phyloP scores from a whole-genome alignment of 2,797 vertebrate species.

The Myotis myotis region DNA sequence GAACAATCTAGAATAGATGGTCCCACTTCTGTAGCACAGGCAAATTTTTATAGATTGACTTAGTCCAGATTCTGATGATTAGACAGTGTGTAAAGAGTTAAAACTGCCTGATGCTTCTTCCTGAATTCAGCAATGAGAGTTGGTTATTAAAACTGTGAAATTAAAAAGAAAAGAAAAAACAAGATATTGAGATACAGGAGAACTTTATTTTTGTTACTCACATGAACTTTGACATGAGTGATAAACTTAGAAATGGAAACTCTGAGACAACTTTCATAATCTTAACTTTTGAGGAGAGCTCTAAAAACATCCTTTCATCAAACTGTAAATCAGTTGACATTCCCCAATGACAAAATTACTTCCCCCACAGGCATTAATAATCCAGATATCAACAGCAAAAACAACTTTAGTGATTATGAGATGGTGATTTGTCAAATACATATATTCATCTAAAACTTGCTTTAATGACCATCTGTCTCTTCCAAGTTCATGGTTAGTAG shows the following conservation, averaged over 20 bases:
- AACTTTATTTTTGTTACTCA: constrained; percentile 10
- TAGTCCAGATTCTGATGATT: constrained; percentile 4
- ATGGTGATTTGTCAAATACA: constrained; percentile 28
- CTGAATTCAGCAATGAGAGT: background rate
- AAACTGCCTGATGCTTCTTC: background rate
- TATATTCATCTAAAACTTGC: background rate
- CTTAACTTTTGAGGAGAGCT: constrained; percentile 33
- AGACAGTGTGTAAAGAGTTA: background rate
- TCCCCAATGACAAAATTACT: constrained; percentile 26
- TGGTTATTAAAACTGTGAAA: constrained; percentile 37
- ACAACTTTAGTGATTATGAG: background rate
- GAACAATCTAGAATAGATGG: background rate
- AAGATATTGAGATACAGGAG: background rate
- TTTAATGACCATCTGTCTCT: background rate
- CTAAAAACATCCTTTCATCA: constrained; percentile 4
- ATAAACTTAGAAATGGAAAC: constrained; percentile 5
- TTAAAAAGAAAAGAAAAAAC: constrained; percentile 19
- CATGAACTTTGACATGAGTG: background rate
- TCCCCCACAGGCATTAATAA: background rate
- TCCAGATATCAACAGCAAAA: constrained; percentile 20
- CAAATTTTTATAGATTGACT: background rate
- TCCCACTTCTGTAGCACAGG: background rate
- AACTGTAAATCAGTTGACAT: background rate
- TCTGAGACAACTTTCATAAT: background rate
- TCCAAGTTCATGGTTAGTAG: background rate